Conservation (phyloP, 2,888 invertebrate species). For the Hedychridium roseum region DNA sequence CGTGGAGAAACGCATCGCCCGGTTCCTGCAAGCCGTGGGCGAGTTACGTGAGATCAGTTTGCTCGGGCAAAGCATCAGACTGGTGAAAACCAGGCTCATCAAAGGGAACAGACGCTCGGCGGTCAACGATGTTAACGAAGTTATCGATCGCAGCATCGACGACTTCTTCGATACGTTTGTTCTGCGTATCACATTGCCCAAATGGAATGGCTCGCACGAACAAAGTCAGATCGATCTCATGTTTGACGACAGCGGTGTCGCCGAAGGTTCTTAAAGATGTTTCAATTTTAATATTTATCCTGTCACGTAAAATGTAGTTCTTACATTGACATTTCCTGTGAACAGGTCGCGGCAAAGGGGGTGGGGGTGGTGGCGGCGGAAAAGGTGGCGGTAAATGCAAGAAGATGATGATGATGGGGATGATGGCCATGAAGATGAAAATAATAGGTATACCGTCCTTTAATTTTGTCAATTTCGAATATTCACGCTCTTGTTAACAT, state of each 20-base stretch:
- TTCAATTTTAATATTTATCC: neutral
- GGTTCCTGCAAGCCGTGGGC: conserved; percentile 68
- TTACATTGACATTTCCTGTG: too few relatives aligned
- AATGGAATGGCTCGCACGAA: conserved; percentile 46
- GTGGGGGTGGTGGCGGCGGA: conserved; percentile 55
- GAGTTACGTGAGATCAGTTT: conserved; percentile 67
- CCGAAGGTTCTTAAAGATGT: conserved; percentile 44
- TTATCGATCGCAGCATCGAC: conserved; percentile 67
- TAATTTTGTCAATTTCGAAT: neutral
- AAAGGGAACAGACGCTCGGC: conserved; percentile 27
- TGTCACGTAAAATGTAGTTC: too few relatives aligned
- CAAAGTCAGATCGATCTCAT: conserved; percentile 57
- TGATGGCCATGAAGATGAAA: conserved; percentile 71
- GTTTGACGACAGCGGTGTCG: conserved; percentile 50
- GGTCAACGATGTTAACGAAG: conserved; percentile 51
- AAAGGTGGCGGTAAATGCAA: conserved; percentile 65
- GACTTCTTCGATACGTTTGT: conserved; percentile 69
- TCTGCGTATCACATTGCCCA: conserved; percentile 58
- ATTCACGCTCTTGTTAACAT: neutral
- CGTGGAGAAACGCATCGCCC: conserved; percentile 68
- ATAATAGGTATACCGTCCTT: conserved; percentile 65
- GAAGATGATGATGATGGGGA: conserved; percentile 73
- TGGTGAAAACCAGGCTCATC: conserved; percentile 62
- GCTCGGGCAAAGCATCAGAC: conserved; percentile 67
- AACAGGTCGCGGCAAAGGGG: conserved; percentile 56